phyloP scores from a whole-genome alignment of 2,888 invertebrate species.

The Alloscopus bannaensis region DNA sequence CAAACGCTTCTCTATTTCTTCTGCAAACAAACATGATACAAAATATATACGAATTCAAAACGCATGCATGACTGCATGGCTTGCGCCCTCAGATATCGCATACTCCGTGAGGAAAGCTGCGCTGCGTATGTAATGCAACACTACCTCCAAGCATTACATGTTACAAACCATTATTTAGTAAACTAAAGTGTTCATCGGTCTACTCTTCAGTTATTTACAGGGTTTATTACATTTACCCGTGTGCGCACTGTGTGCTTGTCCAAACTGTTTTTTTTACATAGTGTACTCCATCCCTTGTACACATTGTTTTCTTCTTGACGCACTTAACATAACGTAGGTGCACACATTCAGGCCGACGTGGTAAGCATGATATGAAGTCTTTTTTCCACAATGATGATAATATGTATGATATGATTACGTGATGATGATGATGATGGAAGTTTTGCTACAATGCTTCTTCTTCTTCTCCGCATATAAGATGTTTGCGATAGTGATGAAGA shows the following conservation, averaged over 20 bases:
- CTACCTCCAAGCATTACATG: slow-evolving; percentile 19
- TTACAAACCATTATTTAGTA: slow-evolving; percentile 44
- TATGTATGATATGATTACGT: slow-evolving; percentile 58
- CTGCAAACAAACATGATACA: background rate
- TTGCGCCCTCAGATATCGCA: slow-evolving; percentile 3
- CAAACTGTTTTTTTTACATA: slow-evolving; percentile 5
- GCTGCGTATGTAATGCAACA: slow-evolving; percentile 4
- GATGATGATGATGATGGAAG: slow-evolving; percentile 56
- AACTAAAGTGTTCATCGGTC: slow-evolving; percentile 33
- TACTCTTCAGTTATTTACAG: slow-evolving; percentile 31
- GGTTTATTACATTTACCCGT: slow-evolving; percentile 37
- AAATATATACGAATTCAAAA: slow-evolving; percentile 8
- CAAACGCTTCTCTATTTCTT: no score
- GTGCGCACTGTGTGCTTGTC: slow-evolving; percentile 32
- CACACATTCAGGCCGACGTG: background rate
- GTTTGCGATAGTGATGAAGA: slow-evolving; percentile 22
- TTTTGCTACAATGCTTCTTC: slow-evolving; percentile 46
- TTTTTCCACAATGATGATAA: slow-evolving; percentile 50
- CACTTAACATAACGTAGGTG: no score
- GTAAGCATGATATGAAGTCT: slow-evolving; percentile 27
- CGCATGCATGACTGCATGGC: slow-evolving; percentile 14
- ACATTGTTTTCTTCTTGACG: slow-evolving; percentile 14
- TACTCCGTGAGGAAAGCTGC: background rate
- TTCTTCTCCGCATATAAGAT: slow-evolving; percentile 22
- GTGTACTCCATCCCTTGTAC: no score